A percentile compares a stretch with the other conserved stretches of the same genome.
phyloP scores from a whole-genome alignment of 2,797 vertebrate species.

The Paedocypris micromegethes region DNA sequence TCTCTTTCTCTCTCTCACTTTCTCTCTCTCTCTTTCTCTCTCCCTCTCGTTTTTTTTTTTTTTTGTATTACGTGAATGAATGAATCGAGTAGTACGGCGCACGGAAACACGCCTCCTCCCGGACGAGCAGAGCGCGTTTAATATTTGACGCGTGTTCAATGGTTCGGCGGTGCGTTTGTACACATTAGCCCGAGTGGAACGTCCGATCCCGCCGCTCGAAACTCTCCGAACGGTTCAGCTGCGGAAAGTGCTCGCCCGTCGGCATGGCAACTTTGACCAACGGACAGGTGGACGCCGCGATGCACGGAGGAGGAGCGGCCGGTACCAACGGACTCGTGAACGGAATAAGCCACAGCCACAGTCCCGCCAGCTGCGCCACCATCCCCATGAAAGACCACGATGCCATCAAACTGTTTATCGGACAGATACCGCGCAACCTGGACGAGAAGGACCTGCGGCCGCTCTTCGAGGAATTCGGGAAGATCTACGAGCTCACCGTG shows the following conservation, averaged over 20 bases:
- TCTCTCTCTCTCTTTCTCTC: constrained; percentile 44
- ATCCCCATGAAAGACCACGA: constrained; percentile 99
- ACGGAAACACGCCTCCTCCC: constrained; percentile 68
- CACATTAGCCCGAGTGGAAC: constrained; percentile 67
- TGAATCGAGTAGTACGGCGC: constrained; percentile 69
- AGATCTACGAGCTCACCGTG: constrained; percentile 99
- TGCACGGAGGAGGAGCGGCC: constrained; percentile 86
- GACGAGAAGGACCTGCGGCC: constrained; percentile 99
- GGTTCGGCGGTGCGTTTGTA: constrained; percentile 71
- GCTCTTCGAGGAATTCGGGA: constrained; percentile 99
- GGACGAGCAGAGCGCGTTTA: constrained; percentile 65
- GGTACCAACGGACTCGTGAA: constrained; percentile 96
- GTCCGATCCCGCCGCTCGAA: constrained; percentile 57
- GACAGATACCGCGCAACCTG: constrained; percentile 98
- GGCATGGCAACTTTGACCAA: constrained; percentile 99
- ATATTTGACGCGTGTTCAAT: constrained; percentile 65
- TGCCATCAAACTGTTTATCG: constrained; percentile 99
- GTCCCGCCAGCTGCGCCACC: constrained; percentile 92
- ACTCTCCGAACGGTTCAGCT: constrained; percentile 53
- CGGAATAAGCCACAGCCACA: constrained; percentile 99
- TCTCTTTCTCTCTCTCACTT: constrained; percentile 54
- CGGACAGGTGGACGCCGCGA: constrained; percentile 93
- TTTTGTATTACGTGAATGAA: constrained; percentile 71
- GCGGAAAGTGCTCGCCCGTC: constrained; percentile 60
- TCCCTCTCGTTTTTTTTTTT: constrained; percentile 32